A percentile compares a stretch with the other conserved stretches of the same genome.
Evolutionary conservation across 2,113 vertebrate species (phyloP).

Genomic region (Cyprinodon brontotheroides): DNA sequence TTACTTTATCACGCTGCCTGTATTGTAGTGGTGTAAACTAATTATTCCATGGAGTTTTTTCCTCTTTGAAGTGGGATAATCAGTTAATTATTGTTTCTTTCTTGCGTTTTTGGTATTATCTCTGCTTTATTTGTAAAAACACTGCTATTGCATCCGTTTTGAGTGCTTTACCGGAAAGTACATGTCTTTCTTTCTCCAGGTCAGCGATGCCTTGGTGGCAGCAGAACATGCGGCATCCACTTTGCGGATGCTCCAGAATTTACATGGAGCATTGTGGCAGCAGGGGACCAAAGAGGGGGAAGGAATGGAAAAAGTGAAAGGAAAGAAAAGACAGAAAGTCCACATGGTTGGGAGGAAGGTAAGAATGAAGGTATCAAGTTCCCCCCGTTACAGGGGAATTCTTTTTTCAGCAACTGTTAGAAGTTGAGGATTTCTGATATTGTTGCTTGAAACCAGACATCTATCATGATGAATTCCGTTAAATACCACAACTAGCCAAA

Average conservation of each 20-base stretch:
- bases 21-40: background rate
- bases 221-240: conserved; percentile 62
- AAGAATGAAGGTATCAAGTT: conserved; percentile 73
- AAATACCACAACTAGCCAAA: background rate
- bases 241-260: conserved; percentile 65
- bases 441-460: background rate
- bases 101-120: too few species aligned
- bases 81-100: too few species aligned
- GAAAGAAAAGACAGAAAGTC: conserved; percentile 56
- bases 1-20: background rate
- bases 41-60: background rate
- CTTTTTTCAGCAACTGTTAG: conserved; percentile 44
- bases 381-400: conserved; percentile 48
- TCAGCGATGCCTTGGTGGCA: conserved; percentile 50
- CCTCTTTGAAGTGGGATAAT: background rate
- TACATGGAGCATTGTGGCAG: conserved; percentile 78
- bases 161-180: background rate
- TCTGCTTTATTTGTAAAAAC: too few species aligned
- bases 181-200: conserved; percentile 43
- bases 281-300: conserved; percentile 59
- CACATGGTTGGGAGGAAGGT: conserved; percentile 82
- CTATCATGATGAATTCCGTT: background rate
- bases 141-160: background rate
- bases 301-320: conserved; percentile 52
- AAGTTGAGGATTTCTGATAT: background rate